Evolutionary conservation across 2,113 vertebrate species (phyloP).

Genomic region (western clawed frog (Xenopus tropicalis)): DNA sequence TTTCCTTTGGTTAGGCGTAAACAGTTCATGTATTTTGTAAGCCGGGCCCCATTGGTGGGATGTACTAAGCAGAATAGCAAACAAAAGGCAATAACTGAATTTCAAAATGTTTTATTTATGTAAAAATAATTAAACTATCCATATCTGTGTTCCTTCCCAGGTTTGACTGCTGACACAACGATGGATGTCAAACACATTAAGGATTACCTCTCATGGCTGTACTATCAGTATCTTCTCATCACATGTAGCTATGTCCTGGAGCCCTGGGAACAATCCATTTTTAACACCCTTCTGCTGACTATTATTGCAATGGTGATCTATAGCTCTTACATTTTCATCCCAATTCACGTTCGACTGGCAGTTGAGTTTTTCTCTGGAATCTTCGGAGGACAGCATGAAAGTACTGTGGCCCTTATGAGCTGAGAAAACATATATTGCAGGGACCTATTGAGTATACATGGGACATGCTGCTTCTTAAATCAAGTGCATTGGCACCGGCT

Average conservation of each 20-base stretch:
- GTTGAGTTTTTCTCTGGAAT: slow-evolving; percentile 87
- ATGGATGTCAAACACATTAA: slow-evolving; percentile 83
- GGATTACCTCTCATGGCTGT: slow-evolving; percentile 88
- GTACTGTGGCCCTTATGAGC: slow-evolving; percentile 66
- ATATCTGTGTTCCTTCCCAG: slow-evolving; percentile 43
- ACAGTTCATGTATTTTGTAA: no score
- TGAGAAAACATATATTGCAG: slow-evolving; percentile 49
- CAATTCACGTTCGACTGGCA: slow-evolving; percentile 86
- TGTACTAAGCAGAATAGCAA: no score
- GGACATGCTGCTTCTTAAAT: slow-evolving; percentile 6
- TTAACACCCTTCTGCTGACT: slow-evolving; percentile 83
- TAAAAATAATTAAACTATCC: no score
- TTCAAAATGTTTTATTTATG: no score
- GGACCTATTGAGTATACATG: not conserved
- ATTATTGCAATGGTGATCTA: slow-evolving; percentile 89
- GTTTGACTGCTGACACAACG: slow-evolving; percentile 1
- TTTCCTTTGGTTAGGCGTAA: no score
- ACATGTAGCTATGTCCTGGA: slow-evolving; percentile 93
- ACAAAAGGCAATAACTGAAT: no score
- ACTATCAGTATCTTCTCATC: slow-evolving; percentile 95
- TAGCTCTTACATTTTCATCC: slow-evolving; percentile 91
- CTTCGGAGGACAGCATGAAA: slow-evolving; percentile 69
- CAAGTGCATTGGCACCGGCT: not conserved
- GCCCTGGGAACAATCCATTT: slow-evolving; percentile 92
- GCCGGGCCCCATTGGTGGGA: no score